phyloP scores from a whole-genome alignment of 2,797 vertebrate genomes.

The Sarcophilus harrisii region DNA sequence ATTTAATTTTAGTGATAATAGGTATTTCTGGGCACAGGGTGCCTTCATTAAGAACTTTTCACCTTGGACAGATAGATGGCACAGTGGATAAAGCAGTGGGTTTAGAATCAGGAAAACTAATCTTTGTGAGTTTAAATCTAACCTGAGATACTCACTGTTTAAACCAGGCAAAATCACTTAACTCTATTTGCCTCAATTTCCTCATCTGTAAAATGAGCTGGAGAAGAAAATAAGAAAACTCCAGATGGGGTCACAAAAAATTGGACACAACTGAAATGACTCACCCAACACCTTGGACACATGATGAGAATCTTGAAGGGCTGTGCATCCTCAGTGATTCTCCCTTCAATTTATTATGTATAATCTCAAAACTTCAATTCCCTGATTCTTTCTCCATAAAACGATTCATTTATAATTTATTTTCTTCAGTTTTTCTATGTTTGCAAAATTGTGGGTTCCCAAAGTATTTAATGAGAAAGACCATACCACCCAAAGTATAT shows the following conservation, averaged over 20 bases:
- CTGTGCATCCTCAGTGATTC: background rate
- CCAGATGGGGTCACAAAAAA: background rate
- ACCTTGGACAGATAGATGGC: background rate
- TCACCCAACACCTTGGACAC: background rate
- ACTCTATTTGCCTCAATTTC: background rate
- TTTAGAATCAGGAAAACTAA: background rate
- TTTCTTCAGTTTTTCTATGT: background rate
- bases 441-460: background rate
- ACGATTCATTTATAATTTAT: background rate
- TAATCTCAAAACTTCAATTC: background rate
- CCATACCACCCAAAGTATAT: background rate
- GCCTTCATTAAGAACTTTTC: background rate
- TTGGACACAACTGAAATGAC: background rate
- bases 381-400: background rate
- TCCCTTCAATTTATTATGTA: background rate
- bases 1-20: slow-evolving; percentile 53
- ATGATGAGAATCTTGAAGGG: background rate
- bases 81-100: background rate
- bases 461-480: background rate
- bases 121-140: background rate
- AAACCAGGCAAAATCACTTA: slow-evolving; percentile 15
- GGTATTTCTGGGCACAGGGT: slow-evolving; percentile 16
- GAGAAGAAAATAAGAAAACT: background rate
- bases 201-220: background rate
- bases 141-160: background rate